Percentiles rank a stretch among this genome's conserved stretches.
phyloP scores from a whole-genome alignment of 2,888 invertebrate genomes.

The Drosophila algonquin region DNA sequence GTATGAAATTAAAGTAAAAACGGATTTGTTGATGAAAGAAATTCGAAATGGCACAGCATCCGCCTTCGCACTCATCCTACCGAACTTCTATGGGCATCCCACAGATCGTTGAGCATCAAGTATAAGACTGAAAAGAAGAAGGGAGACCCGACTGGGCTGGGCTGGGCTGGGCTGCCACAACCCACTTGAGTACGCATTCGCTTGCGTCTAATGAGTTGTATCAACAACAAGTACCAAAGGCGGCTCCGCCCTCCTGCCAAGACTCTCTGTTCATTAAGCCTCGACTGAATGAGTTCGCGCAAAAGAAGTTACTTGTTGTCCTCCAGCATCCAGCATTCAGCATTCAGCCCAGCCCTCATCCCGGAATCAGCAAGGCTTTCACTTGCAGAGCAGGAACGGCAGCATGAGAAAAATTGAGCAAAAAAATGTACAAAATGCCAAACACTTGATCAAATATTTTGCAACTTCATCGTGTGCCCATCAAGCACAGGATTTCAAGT shows the following conservation, averaged over 20 bases:
- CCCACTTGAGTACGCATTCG: slow-evolving; percentile 80
- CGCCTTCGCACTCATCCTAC: background rate
- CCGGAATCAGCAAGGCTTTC: slow-evolving; percentile 49
- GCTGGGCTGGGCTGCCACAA: slow-evolving; percentile 45
- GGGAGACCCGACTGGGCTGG: background rate
- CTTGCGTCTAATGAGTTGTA: slow-evolving; percentile 82
- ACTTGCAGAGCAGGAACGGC: slow-evolving; percentile 61
- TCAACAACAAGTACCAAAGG: slow-evolving; percentile 72
- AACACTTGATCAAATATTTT: slow-evolving; percentile 81
- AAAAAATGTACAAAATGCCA: slow-evolving; percentile 47
- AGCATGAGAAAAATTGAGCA: slow-evolving; percentile 17
- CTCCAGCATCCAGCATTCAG: slow-evolving; percentile 1
- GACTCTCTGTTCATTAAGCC: slow-evolving; percentile 81
- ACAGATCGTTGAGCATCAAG: slow-evolving; percentile 18
- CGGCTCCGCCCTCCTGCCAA: slow-evolving; percentile 32
- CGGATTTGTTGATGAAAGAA: background rate
- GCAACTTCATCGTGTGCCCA: slow-evolving; percentile 74
- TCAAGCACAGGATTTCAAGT: slow-evolving; percentile 65
- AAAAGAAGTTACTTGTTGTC: slow-evolving; percentile 79
- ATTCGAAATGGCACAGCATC: slow-evolving; percentile 26
- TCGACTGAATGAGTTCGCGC: slow-evolving; percentile 81
- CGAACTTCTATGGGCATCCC: slow-evolving; percentile 3
- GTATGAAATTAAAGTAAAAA: background rate
- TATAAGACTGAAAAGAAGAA: background rate
- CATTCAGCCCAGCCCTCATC: background rate